Base-by-base conservation (phyloP, 2,888 invertebrate genomes). In the Aspidiotus destructor region DNA sequence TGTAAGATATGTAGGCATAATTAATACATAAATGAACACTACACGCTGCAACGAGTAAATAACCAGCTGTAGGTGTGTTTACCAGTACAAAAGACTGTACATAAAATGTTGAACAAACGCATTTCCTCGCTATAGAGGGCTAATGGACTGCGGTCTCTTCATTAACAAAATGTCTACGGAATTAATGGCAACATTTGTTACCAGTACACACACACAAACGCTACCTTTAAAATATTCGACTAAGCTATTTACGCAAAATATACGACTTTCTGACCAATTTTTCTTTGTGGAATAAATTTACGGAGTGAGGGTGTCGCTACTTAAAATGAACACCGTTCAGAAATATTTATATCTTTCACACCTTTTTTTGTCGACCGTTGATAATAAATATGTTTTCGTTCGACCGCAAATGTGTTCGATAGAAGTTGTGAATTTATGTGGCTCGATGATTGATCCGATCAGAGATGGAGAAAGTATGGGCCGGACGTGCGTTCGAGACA, bases 181-280 rank as follows among this genome's bases (percentile, higher is more conserved):
- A 57, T 65, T 65, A 65, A 65, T 65, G 65, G 65, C 65, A 57
- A 65, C 65, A 65, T 65, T 65, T 65, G 65, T 65, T 65, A 65
- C 65, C 52, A 48, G 53, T 48, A 65, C 57, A 48, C 58, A 65
- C 57, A 44, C 58, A 54, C 55, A 55, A 40, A 53, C 40, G 40
- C 64, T 42, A 13, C 55, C 15, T 9, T 11, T 28, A 6, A 48
- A 48, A 48, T 52, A 63, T 53, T 63, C 10, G 63, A 52, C 53
- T 63, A 63, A 48, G 63, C 63, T 53, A 53, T 63, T 63, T 63
- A 63, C 54, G 17, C 63, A 16, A 65, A 65, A 65, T 65, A 65
- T 65, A 65, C 65, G 65, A 65, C 58, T 65, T 65, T 65, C 65
- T 58, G 65, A 57, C 65, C 65, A 65, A 65, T 65, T 65, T 65